Conservation (phyloP, 2,797 vertebrate genomes). For the Paedocypris micromegethes region DNA sequence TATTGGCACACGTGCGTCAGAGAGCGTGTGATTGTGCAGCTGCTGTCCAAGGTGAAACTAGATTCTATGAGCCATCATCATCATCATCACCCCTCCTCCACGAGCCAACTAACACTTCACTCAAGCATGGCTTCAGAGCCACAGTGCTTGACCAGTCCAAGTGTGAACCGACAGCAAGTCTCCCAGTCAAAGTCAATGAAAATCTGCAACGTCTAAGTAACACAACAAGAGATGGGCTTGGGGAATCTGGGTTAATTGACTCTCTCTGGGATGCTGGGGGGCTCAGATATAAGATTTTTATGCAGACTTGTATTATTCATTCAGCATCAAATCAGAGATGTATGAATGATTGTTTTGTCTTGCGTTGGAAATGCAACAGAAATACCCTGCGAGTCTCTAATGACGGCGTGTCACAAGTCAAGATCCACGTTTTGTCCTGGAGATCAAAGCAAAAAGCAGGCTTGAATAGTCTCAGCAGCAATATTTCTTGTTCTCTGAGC, state of each 20-base stretch:
- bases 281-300: slow-evolving; percentile 5
- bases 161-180: neutral
- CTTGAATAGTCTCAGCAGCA: neutral
- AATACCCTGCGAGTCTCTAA: neutral
- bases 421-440: slow-evolving; percentile 29
- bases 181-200: neutral
- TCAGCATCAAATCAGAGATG: slow-evolving; percentile 12
- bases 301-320: slow-evolving; percentile 17
- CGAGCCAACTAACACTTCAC: slow-evolving; percentile 14
- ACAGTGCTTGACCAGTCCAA: slow-evolving; percentile 8
- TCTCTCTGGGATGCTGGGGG: slow-evolving; percentile 23
- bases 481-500: neutral
- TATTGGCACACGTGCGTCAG: slow-evolving; percentile 45
- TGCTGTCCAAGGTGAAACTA: slow-evolving; percentile 59
- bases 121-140: slow-evolving; percentile 59
- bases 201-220: slow-evolving; percentile 1
- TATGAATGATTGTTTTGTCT: slow-evolving; percentile 9
- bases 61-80: slow-evolving; percentile 55
- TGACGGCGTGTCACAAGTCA: slow-evolving; percentile 24
- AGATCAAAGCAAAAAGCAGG: neutral
- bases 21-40: slow-evolving; percentile 34
- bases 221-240: slow-evolving; percentile 11
- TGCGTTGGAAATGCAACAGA: neutral
- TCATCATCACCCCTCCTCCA: slow-evolving; percentile 62
- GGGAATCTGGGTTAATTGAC: slow-evolving; percentile 50